Evolutionary conservation across 1,140 invertebrate species (phyloP).

Genomic region (Drosophila orena): DNA sequence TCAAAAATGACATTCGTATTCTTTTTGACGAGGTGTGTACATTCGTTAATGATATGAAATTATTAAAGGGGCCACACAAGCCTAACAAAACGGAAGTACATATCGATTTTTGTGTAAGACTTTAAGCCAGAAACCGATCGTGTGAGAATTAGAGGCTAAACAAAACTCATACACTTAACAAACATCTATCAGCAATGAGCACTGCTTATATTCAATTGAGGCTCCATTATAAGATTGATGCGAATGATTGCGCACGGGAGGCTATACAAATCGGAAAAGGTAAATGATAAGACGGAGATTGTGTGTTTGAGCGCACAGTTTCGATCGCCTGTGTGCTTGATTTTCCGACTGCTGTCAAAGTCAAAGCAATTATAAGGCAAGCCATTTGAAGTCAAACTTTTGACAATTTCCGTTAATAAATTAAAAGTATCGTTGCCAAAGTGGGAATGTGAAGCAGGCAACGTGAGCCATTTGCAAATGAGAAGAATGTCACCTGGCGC

Average conservation of each 20-base stretch:
- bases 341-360: slow-evolving; percentile 34
- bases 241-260: slow-evolving; percentile 7
- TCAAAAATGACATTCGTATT: too few species aligned
- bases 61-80: too few species aligned
- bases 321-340: neutral
- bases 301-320: neutral
- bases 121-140: neutral
- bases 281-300: slow-evolving; percentile 20
- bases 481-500: slow-evolving; percentile 1
- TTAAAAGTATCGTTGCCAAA: slow-evolving; percentile 21
- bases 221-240: slow-evolving; percentile 14
- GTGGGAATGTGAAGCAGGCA: slow-evolving; percentile 9
- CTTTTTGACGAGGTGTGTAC: too few species aligned
- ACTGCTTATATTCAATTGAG: slow-evolving; percentile 1
- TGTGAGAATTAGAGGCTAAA: slow-evolving; percentile 1
- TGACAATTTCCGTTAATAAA: slow-evolving; percentile 55
- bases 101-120: neutral
- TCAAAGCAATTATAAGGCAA: slow-evolving; percentile 48
- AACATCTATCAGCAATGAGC: slow-evolving; percentile 17
- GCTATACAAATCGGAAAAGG: too few species aligned
- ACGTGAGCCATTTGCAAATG: slow-evolving; percentile 49
- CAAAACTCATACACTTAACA: neutral
- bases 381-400: slow-evolving; percentile 37
- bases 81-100: neutral
- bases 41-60: too few species aligned